phyloP scores from a whole-genome alignment of 2,888 invertebrate species.

The Drosophila anomelani region DNA sequence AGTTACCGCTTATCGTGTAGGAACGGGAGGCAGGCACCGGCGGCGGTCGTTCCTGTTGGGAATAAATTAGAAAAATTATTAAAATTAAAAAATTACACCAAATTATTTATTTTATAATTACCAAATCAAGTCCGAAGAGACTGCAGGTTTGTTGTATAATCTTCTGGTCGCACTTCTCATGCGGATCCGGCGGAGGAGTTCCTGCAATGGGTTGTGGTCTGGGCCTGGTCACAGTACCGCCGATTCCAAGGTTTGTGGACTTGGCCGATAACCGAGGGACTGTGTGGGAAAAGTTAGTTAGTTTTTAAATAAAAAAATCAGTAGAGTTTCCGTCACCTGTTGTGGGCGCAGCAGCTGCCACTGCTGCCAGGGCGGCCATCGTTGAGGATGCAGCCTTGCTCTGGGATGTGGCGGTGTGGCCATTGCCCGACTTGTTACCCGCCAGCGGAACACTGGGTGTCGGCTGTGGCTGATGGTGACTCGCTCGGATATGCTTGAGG shows the following conservation, averaged over 20 bases:
- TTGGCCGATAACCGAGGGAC: constrained; percentile 83
- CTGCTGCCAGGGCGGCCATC: constrained; percentile 62
- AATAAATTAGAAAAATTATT: no score
- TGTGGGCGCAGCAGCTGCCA: constrained; percentile 70
- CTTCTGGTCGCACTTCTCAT: constrained; percentile 94
- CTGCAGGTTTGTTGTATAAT: constrained; percentile 96
- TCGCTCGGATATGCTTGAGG: constrained; percentile 37
- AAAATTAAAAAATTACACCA: background rate
- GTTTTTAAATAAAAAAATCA: background rate
- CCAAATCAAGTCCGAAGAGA: constrained; percentile 94
- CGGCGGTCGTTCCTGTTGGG: constrained; percentile 92
- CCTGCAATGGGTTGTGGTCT: constrained; percentile 96
- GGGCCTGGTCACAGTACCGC: constrained; percentile 88
- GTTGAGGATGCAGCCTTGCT: constrained; percentile 68
- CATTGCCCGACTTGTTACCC: constrained; percentile 41
- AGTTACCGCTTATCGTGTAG: constrained; percentile 95
- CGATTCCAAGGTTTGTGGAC: constrained; percentile 81
- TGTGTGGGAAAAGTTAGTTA: constrained; percentile 19
- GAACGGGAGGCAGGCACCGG: constrained; percentile 95
- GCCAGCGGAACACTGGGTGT: constrained; percentile 44
- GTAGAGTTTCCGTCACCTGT: constrained; percentile 67
- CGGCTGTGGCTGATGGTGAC: constrained; percentile 10
- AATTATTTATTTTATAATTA: constrained; percentile 82
- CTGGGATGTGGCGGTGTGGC: constrained; percentile 48
- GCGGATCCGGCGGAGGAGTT: constrained; percentile 93